Conservation (phyloP, 2,113 vertebrate genomes). For the Gymnogyps californianus region DNA sequence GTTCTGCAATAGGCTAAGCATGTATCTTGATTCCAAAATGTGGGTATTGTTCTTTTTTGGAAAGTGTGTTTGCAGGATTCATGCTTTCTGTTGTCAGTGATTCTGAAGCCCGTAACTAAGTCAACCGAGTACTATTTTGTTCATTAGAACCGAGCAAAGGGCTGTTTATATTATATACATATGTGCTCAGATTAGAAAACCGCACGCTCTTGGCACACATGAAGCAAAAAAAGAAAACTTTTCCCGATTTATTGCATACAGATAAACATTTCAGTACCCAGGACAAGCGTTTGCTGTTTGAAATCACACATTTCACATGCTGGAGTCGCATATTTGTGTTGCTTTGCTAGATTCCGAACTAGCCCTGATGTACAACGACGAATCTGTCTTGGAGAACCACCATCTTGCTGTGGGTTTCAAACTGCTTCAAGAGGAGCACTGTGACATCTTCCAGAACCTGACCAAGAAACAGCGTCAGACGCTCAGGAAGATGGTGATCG, state of each 20-base stretch:
- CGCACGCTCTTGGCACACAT: background rate
- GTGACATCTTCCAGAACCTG: constrained; percentile 98
- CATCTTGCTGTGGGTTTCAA: constrained; percentile 97
- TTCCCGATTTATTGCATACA: background rate
- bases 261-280: background rate
- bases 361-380: constrained; percentile 98
- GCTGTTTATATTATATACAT: background rate
- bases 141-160: background rate
- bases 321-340: background rate
- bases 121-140: background rate
- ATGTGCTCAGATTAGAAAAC: background rate
- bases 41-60: background rate
- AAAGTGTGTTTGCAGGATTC: background rate
- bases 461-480: constrained; percentile 93
- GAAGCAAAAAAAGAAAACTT: background rate
- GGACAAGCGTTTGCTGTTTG: background rate
- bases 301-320: background rate
- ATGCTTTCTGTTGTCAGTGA: background rate
- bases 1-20: background rate
- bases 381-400: constrained; percentile 97
- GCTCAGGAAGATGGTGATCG: constrained; percentile 95
- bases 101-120: background rate
- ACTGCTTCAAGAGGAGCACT: constrained; percentile 94
- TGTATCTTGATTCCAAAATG: background rate
- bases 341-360: constrained; percentile 90